phyloP scores from a whole-genome alignment of 2,888 invertebrate genomes.

The Tuta absoluta region DNA sequence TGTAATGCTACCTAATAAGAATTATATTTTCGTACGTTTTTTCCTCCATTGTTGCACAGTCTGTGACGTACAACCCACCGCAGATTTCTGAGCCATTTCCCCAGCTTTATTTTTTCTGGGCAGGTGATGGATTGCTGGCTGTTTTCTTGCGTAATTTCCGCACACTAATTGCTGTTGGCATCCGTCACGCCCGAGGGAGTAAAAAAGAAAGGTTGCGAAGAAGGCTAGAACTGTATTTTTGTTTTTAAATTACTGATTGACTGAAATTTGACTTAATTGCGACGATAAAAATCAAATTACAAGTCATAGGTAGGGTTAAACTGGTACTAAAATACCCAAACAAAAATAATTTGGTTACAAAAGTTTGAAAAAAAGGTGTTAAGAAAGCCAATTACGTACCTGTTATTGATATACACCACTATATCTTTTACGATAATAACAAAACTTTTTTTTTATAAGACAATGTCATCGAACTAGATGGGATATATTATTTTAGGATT shows the following conservation, averaged over 20 bases:
- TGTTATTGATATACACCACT: too few relatives aligned
- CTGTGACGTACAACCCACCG: conserved; percentile 44
- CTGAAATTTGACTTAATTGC: neutral
- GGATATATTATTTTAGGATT: too few relatives aligned
- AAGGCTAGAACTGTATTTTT: neutral
- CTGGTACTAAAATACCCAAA: neutral
- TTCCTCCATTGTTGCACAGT: neutral
- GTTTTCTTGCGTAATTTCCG: conserved; percentile 80
- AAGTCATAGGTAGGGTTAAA: neutral
- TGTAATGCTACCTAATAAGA: too few relatives aligned
- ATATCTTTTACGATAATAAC: too few relatives aligned
- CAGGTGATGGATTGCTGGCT: conserved; percentile 76
- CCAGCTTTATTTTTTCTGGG: conserved; percentile 66
- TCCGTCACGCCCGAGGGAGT: conserved; percentile 68
- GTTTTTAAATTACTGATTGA: conserved; percentile 12
- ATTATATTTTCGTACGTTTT: too few relatives aligned
- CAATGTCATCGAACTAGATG: too few relatives aligned
- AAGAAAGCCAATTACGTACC: too few relatives aligned
- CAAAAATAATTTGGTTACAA: neutral
- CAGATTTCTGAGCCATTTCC: conserved; percentile 62
- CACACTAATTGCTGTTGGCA: conserved; percentile 75
- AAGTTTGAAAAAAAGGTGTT: too few relatives aligned
- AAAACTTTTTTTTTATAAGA: too few relatives aligned
- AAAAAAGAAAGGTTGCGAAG: conserved; percentile 46
- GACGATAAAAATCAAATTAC: neutral